phyloP scores from a whole-genome alignment of 2,797 vertebrate species.

The Lemur catta region DNA sequence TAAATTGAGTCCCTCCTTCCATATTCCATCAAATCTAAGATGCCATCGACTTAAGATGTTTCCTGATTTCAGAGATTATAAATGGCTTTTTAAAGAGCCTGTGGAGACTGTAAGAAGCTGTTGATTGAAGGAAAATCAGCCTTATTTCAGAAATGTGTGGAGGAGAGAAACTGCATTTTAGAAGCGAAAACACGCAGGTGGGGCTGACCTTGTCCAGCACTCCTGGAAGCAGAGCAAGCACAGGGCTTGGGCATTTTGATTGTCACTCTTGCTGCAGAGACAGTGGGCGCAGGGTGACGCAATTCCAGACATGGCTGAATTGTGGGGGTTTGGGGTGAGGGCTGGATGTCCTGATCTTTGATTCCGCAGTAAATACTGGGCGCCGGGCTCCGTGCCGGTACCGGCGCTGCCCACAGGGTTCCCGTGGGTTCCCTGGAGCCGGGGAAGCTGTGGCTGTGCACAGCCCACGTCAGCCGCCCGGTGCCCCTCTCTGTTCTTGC shows the following conservation, averaged over 20 bases:
- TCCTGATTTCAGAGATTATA: background rate
- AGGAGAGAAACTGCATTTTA: background rate
- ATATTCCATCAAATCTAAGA: background rate
- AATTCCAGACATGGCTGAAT: background rate
- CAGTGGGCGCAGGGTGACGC: background rate
- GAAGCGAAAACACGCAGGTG: background rate
- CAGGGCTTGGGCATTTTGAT: background rate
- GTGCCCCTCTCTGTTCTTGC: background rate
- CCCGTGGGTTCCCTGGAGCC: rapidly evolving
- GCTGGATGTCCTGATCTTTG: too few relatives aligned
- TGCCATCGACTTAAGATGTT: background rate
- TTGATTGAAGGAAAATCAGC: background rate
- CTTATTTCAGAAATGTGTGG: background rate
- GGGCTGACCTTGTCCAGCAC: background rate
- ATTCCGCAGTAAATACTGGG: background rate
- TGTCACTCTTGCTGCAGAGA: background rate
- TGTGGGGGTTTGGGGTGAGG: background rate
- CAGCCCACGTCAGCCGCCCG: rapidly evolving
- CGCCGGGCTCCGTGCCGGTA: background rate
- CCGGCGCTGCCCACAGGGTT: rapidly evolving
- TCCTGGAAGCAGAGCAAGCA: background rate
- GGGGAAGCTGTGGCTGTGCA: too few relatives aligned
- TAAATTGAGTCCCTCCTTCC: background rate
- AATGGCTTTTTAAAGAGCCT: background rate
- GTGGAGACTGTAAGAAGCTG: background rate